phyloP scores from a whole-genome alignment of 1,140 invertebrate species.

The Anthonomus grandis region DNA sequence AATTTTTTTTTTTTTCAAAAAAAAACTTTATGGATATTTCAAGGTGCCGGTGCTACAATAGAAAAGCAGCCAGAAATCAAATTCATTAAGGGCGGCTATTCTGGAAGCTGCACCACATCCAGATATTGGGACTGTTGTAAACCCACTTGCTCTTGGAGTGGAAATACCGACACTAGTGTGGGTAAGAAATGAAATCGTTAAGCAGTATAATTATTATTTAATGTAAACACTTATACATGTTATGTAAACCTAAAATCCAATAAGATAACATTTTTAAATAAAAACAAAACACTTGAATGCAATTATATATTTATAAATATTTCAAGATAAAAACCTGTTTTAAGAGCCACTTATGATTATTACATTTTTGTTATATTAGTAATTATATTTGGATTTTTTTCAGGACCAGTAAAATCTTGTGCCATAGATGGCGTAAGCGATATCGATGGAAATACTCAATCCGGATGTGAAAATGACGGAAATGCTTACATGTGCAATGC shows the following conservation, averaged over 20 bases:
- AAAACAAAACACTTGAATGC: neutral
- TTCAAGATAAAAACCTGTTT: neutral
- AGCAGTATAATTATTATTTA: too few species aligned
- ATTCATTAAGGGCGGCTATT: slow-evolving; percentile 13
- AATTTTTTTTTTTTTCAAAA: too few species aligned
- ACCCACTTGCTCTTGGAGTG: slow-evolving; percentile 26
- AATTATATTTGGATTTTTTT: too few species aligned
- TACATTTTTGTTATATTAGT: neutral
- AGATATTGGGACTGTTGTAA: slow-evolving; percentile 33
- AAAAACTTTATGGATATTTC: too few species aligned
- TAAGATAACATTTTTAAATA: neutral
- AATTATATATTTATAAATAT: neutral
- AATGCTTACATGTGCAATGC: slow-evolving; percentile 19
- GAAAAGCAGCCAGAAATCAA: slow-evolving; percentile 18
- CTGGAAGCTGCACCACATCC: slow-evolving; percentile 15
- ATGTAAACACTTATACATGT: neutral
- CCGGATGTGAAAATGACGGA: slow-evolving; percentile 15
- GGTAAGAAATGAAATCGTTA: slow-evolving; percentile 3
- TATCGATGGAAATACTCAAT: slow-evolving; percentile 19
- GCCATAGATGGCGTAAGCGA: slow-evolving; percentile 8
- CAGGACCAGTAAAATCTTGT: slow-evolving; percentile 21
- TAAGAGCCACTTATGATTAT: neutral
- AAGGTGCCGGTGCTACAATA: slow-evolving; percentile 5
- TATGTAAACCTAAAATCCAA: neutral
- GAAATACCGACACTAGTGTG: slow-evolving; percentile 15